Conservation (phyloP, 2,888 invertebrate genomes). For the Melieria crassipennis region DNA sequence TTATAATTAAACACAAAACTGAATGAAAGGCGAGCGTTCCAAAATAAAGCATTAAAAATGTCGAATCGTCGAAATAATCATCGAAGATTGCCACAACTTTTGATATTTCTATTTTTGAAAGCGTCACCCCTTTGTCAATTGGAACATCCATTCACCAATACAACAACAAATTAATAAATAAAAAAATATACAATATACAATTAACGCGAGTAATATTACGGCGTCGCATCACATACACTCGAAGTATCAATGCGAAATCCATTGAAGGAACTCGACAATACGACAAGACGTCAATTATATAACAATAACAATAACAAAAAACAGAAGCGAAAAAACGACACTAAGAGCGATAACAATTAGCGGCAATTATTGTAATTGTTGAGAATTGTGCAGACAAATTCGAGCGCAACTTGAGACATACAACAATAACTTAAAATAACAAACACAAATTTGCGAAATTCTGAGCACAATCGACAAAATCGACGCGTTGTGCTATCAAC, state of each 20-base stretch:
- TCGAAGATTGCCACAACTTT: constrained; percentile 44
- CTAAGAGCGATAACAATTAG: constrained; percentile 5
- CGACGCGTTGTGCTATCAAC: constrained; percentile 8
- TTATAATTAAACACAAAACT: background rate
- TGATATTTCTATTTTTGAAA: constrained; percentile 44
- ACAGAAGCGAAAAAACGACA: background rate
- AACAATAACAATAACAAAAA: constrained; percentile 17
- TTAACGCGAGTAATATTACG: no score
- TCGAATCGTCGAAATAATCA: constrained; percentile 51
- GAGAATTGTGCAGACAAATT: constrained; percentile 17
- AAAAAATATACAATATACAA: no score
- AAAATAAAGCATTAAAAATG: constrained; percentile 46
- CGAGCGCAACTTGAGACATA: constrained; percentile 7
- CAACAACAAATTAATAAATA: no score
- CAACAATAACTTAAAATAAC: constrained; percentile 24
- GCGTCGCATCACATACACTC: no score
- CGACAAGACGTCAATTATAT: background rate
- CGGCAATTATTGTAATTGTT: constrained; percentile 3
- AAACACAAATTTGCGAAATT: no score
- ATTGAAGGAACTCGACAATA: background rate
- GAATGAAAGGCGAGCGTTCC: background rate
- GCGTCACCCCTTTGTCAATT: constrained; percentile 10
- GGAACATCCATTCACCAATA: no score
- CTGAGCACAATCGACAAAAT: background rate
- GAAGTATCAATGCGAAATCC: no score